Evolutionary conservation across 2,888 invertebrate genomes (phyloP), one percentile per base, ranked within the genome.

Genomic region (Apamea anceps): DNA sequence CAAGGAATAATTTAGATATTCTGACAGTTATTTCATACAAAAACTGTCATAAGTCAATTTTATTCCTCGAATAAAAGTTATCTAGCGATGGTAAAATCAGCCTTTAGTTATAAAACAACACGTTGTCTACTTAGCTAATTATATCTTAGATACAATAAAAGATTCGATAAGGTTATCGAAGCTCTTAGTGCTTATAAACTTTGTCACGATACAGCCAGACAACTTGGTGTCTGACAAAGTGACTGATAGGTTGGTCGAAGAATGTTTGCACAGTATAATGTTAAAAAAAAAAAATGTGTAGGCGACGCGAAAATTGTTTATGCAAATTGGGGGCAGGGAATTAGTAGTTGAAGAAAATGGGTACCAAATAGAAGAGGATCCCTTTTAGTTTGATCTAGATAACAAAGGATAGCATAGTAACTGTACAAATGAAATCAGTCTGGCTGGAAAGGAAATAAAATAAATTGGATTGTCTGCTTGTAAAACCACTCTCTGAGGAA

Each of bases 341-440:
- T 21, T n/a, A 67, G 32, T 21, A 13, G 32, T 2, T 12, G 37
- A 45, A 67, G 6, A 13, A 32, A 82, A 80, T 67, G n/a, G n/a
- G 18, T n/a, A 8, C 3, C 21, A 60, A 66, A 48, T 28, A 67
- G 12, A 37, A 57, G 25, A 57, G 13, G 6, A 28, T 60, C 8
- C 18, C 13, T 78, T 60, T 60, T 15, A 67, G 48, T 62, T 75
- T 37, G 48, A 51, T 77, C 62, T 63, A 42, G 57, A 48, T 79
- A 78, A 48, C 13, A 13, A 48, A 48, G 18, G 3, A 51, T 21
- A 57, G n/a, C 15, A 48, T 57, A 21, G 65, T 45, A n/a, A 45
- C 21, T 45, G 18, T 60, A 72, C 18, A 37, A 37, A 48, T 79
- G 67, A 66, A 78, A 79, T 79, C 57, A 12, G 63, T n/a, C n/a